Base-by-base conservation (phyloP, 2,797 vertebrate species). In the Neopelma chrysocephalum region DNA sequence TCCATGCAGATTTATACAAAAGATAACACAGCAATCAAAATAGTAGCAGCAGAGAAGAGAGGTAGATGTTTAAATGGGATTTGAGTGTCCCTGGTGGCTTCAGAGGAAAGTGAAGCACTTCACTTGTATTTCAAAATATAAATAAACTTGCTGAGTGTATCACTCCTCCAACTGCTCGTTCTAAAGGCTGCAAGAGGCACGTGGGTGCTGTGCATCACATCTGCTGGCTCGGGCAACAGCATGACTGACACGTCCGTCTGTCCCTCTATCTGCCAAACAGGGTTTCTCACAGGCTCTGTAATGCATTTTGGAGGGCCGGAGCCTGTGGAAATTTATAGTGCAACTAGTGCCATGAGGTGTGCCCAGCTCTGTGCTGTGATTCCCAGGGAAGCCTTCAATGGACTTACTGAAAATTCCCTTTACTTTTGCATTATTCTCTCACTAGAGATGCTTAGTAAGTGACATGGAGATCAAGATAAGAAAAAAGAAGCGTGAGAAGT, bases 241-340 rank as follows among this genome's bases (percentile, higher is more conserved):
- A 1, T 31, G 14, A 15, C 26, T 23, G 23, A 11, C 8, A 18
- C 26, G 32, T n/a, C 71, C 17, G 22, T 82, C 58, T 50, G 34
- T 54, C 71, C 57, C 16, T 5, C 4, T 43, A 45, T 13, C 77
- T 76, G 48, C 8, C 6, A 8, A 38, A 27, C 19, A 3, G 11
- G 26, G 27, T 57, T 75, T 69, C 61, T 61, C 10, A 38, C 9
- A 66, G 50, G 60, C 31, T 62, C 57, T 73, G 40, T 53, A 54
- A 48, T 12, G 40, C 2, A 0, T 42, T 69, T 69, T 16, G n/a
- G 27, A 69, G 47, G 14, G 45, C 54, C 25, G 27, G 18, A 47
- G 22, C 32, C 38, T 1, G 0, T n/a, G 38, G 11, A 62, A 27
- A 32, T 68, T 48, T 56, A 1, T 23, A 29, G 29, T 11, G 15